Percentiles rank a stretch among this genome's conserved stretches.
Conservation (phyloP, 1,140 invertebrate genomes). For the Odontomachus brunneus region DNA sequence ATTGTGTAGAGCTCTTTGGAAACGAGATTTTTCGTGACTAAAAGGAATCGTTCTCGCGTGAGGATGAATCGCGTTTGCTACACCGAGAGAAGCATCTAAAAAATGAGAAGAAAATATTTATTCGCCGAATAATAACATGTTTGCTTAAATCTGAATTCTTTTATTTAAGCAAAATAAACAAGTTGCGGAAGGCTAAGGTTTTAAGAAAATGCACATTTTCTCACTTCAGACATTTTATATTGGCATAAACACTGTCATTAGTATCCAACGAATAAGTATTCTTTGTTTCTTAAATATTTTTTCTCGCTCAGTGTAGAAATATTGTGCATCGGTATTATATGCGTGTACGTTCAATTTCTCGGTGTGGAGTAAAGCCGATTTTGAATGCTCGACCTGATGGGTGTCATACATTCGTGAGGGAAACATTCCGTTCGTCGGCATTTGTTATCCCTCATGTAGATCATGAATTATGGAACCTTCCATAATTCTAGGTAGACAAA, state of each 20-base stretch:
- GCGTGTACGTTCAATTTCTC: neutral
- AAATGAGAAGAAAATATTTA: too few relatives aligned
- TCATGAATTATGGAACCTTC: conserved; percentile 18
- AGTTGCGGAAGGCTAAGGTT: too few relatives aligned
- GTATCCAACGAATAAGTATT: too few relatives aligned
- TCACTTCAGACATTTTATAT: too few relatives aligned
- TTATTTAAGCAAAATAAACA: too few relatives aligned
- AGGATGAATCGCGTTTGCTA: neutral
- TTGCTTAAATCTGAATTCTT: too few relatives aligned
- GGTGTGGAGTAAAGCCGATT: conserved; percentile 3
- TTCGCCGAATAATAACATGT: too few relatives aligned
- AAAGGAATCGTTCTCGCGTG: conserved; percentile 1
- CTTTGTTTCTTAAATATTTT: too few relatives aligned
- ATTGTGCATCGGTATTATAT: neutral
- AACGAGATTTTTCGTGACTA: neutral
- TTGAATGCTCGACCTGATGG: neutral
- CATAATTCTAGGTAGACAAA: neutral
- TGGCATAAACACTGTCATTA: too few relatives aligned
- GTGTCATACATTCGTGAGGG: neutral
- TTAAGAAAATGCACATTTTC: too few relatives aligned
- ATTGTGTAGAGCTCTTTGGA: neutral
- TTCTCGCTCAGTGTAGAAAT: too few relatives aligned
- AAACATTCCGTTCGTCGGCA: conserved; percentile 7
- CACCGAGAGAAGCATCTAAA: too few relatives aligned
- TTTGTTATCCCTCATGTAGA: conserved; percentile 3